Percentiles rank a stretch among this genome's conserved stretches.
These are phyloP conservation scores for Eustalomyia histrio DNA, from an alignment of 2,888 invertebrate genomes.

Conservation along the genomic window DNA sequence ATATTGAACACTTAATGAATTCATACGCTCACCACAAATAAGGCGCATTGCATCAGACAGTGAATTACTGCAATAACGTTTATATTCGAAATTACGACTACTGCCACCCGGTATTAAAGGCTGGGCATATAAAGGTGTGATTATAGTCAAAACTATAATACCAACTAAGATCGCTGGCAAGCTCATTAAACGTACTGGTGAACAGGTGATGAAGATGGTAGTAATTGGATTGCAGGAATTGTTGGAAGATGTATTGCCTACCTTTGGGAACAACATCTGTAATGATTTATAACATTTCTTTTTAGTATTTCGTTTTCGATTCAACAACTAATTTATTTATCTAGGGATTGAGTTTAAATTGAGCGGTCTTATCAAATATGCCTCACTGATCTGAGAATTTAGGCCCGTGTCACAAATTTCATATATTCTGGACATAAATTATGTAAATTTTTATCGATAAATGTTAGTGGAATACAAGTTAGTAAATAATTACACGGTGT, in stretches of 20 bases:
- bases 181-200: constrained; percentile 45
- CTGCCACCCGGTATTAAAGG: constrained; percentile 60
- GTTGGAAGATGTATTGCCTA: constrained; percentile 20
- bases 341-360: no score
- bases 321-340: no score
- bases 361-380: no score
- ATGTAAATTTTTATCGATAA: no score
- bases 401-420: no score
- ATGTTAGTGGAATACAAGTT: no score
- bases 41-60: constrained; percentile 66
- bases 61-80: constrained; percentile 68
- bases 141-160: constrained; percentile 43
- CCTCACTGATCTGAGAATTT: no score
- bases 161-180: constrained; percentile 44
- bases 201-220: not conserved
- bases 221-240: constrained; percentile 10
- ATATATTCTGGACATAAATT: no score
- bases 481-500: no score
- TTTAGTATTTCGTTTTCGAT: no score
- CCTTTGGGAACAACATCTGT: constrained; percentile 58
- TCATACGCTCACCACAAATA: constrained; percentile 68
- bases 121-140: constrained; percentile 46
- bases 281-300: constrained; percentile 44
- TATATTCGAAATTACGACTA: constrained; percentile 64
- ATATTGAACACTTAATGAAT: constrained; percentile 66